Percentiles rank a stretch among this genome's conserved stretches.
These are phyloP conservation scores for Eudemis profundana DNA, from an alignment of 2,888 invertebrate genomes.

Conservation along the genomic window DNA sequence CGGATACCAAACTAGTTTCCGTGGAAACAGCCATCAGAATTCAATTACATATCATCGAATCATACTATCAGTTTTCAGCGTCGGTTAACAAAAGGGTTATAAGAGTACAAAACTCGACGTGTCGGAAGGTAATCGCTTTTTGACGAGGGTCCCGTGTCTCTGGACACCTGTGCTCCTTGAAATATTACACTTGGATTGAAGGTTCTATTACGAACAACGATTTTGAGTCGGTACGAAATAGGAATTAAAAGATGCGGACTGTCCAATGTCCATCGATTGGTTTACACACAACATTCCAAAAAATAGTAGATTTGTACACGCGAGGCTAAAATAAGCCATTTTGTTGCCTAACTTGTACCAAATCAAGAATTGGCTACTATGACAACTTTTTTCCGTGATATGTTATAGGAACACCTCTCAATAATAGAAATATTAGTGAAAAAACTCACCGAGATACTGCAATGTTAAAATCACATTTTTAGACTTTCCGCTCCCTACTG, in stretches of 20 bases:
- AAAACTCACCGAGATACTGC: too few relatives aligned
- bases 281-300: too few relatives aligned
- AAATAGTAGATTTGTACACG: too few relatives aligned
- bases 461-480: too few relatives aligned
- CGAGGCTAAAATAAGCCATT: too few relatives aligned
- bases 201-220: conserved; percentile 30
- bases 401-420: too few relatives aligned
- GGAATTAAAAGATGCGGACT: conserved; percentile 4
- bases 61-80: conserved; percentile 39
- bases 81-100: conserved; percentile 52
- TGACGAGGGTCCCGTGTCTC: conserved; percentile 64
- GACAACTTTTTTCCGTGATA: too few relatives aligned
- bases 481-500: too few relatives aligned
- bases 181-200: conserved; percentile 56
- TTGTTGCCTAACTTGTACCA: too few relatives aligned
- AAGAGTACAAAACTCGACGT: conserved; percentile 54
- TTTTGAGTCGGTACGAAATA: conserved; percentile 16
- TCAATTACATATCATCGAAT: conserved; percentile 32
- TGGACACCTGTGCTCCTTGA: conserved; percentile 63
- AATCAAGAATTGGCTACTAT: too few relatives aligned
- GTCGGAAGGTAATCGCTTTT: conserved; percentile 61
- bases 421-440: too few relatives aligned
- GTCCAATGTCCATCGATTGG: too few relatives aligned
- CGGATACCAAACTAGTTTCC: not conserved
- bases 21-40: conserved; percentile 9